phyloP scores from a whole-genome alignment of 2,113 vertebrate species.

The Pachyramphus minor region DNA sequence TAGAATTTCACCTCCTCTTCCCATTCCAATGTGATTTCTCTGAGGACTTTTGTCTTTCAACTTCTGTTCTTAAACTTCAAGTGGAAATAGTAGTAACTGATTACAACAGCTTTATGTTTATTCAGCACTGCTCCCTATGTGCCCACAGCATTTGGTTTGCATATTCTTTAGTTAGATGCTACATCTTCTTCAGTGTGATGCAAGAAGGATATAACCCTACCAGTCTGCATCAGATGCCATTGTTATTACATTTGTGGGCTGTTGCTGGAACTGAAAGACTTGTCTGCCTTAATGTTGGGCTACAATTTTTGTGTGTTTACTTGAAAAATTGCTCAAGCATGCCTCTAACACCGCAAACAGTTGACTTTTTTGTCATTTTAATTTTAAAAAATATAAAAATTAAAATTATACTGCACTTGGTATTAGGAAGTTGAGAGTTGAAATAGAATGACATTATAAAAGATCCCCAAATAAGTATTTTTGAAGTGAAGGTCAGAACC shows the following conservation, averaged over 20 bases:
- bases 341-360: background rate
- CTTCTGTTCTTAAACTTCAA: background rate
- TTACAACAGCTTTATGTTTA: background rate
- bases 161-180: background rate
- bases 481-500: background rate
- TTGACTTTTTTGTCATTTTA: background rate
- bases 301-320: background rate
- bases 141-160: background rate
- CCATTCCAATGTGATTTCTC: background rate
- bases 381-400: background rate
- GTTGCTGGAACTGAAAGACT: constrained; percentile 17
- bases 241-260: background rate
- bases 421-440: background rate
- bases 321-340: background rate
- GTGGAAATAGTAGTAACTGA: background rate
- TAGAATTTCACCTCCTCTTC: background rate
- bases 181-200: background rate
- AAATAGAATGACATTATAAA: background rate
- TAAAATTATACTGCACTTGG: background rate
- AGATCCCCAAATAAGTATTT: background rate
- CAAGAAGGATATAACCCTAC: background rate
- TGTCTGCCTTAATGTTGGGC: background rate
- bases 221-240: background rate
- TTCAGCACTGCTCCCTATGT: background rate
- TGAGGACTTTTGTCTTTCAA: background rate